phyloP scores from a whole-genome alignment of 2,113 vertebrate genomes.

The Bujurquina vittata region DNA sequence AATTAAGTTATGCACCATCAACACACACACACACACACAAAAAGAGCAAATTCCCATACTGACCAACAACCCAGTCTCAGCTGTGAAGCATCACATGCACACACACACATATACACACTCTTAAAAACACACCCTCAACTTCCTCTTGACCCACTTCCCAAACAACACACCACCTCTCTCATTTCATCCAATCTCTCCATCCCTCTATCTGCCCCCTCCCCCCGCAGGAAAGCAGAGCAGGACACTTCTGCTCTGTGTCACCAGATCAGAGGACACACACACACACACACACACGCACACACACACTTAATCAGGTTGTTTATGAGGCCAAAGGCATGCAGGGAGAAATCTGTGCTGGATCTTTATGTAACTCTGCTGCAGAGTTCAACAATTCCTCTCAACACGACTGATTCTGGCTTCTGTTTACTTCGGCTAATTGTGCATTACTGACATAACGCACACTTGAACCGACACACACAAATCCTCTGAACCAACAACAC shows the following conservation, averaged over 20 bases:
- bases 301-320: constrained; percentile 46
- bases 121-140: constrained; percentile 46
- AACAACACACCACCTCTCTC: constrained; percentile 54
- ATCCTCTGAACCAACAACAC: background rate
- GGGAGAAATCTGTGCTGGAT: constrained; percentile 12
- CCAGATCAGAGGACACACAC: constrained; percentile 21
- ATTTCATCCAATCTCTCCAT: background rate
- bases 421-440: background rate
- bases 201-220: background rate
- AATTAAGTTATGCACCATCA: constrained; percentile 65
- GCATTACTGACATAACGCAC: background rate
- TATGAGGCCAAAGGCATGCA: constrained; percentile 45
- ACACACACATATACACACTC: constrained; percentile 6
- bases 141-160: constrained; percentile 70
- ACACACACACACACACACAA: constrained; percentile 39
- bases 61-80: constrained; percentile 41
- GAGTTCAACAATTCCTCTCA: background rate
- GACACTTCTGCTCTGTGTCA: constrained; percentile 55
- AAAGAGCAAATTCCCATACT: constrained; percentile 51
- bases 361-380: background rate
- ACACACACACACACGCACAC: constrained; percentile 11
- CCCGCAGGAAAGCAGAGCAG: constrained; percentile 25
- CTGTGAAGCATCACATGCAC: constrained; percentile 40
- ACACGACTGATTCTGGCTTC: background rate
- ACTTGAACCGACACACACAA: background rate